Percentiles rank a stretch among this genome's conserved stretches.
Conservation (phyloP, 64 coral and sea anemone genomes). For the Montipora efflorescens region DNA sequence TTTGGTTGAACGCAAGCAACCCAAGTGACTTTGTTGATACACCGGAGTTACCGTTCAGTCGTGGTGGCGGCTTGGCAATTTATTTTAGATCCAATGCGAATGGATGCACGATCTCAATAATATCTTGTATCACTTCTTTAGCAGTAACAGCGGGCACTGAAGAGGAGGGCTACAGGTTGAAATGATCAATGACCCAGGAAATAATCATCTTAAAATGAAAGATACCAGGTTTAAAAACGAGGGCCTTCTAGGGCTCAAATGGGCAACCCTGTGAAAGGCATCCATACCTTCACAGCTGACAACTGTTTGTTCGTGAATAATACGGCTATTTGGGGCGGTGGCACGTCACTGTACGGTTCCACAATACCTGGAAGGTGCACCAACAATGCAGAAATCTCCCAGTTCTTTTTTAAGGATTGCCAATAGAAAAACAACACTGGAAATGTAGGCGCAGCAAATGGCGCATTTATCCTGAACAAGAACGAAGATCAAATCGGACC, state of each 20-base stretch:
- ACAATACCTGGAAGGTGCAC: constrained; percentile 47
- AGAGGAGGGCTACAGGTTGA: constrained; percentile 77
- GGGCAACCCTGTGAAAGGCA: constrained; percentile 10
- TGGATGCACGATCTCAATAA: constrained; percentile 66
- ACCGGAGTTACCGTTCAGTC: constrained; percentile 86
- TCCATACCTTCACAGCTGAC: constrained; percentile 8
- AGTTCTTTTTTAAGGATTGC: constrained; percentile 69
- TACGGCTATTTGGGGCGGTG: constrained; percentile 79
- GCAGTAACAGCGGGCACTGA: constrained; percentile 71
- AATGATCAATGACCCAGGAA: constrained; percentile 11
- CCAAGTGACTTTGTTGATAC: constrained; percentile 35
- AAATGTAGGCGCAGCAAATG: constrained; percentile 80
- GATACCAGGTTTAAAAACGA: too few species aligned
- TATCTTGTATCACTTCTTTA: constrained; percentile 54
- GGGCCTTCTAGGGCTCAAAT: constrained; percentile 23
- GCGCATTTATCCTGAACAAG: constrained; percentile 71
- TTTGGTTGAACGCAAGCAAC: constrained; percentile 3
- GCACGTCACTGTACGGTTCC: constrained; percentile 61
- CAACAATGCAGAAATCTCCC: background rate
- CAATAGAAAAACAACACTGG: constrained; percentile 67
- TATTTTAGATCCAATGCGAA: constrained; percentile 70
- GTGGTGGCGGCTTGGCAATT: constrained; percentile 89
- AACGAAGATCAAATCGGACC: constrained; percentile 85
- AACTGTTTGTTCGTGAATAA: constrained; percentile 72
- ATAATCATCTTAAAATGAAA: too few species aligned